Evolutionary conservation across 2,888 invertebrate species (phyloP), one percentile per base, ranked within the genome.

Genomic region (Chrysopilus asiliformis): DNA sequence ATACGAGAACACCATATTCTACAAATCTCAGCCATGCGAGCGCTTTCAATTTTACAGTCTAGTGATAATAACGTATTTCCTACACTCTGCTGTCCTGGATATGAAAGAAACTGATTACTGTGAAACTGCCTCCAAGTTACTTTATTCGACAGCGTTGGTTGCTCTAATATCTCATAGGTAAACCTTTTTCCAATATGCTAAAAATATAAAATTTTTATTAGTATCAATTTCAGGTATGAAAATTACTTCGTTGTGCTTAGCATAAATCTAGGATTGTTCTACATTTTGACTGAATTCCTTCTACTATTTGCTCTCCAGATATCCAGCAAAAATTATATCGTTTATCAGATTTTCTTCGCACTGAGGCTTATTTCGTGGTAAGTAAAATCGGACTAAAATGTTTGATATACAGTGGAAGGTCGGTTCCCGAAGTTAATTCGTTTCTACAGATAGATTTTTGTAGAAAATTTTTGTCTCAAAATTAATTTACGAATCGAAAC

Each of bases 171-270:
- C 53, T 10, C 54, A 60, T 43, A 57, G 54, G 60, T 55, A 49
- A 41, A 49, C 9, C n/a, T n/a, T n/a, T n/a, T n/a, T n/a, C n/a
- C n/a, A n/a, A n/a, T n/a, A n/a, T n/a, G 24, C 10, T 22, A 22
- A 10, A 10, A 9, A 22, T 9, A 9, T 22, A 22, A 8, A 22
- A 10, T 22, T 31, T 31, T 10, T 31, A 6, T 31, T 31, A 3
- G 10, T 25, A 24, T 34, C 29, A 24, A 13, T 47, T 49, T 3
- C 35, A 62, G 62, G 41, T 62, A 56, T 47, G 63, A 63, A 42
- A 62, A 62, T 45, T 63, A 62, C 44, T 62, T 62, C 33, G 55
- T 64, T 24, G 56, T 58, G 25, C 43, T 64, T 9, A 64, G 58
- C 44, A 48, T 63, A n/a, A 58, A 57, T 33, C 43, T 61, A 20